Evolutionary conservation across 2,113 vertebrate species (phyloP).

Genomic region (Hoplias malabaricus): DNA sequence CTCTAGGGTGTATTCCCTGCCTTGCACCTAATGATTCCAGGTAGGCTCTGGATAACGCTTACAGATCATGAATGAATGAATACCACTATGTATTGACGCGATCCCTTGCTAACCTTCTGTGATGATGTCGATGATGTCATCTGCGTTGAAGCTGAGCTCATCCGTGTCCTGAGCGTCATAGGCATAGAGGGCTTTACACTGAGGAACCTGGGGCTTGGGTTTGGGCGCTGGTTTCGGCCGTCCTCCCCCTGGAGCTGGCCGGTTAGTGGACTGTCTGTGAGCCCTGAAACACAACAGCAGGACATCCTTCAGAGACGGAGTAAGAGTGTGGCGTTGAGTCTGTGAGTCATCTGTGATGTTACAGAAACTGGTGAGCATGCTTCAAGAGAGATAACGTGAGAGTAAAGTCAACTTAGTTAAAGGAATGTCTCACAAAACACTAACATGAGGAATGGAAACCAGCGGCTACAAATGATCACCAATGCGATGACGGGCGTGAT

Average conservation of each 20-base stretch:
- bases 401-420: conserved; percentile 14
- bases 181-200: conserved; percentile 93
- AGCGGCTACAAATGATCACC: background rate
- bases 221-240: conserved; percentile 94
- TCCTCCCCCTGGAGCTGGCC: conserved; percentile 87
- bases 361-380: conserved; percentile 36
- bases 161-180: conserved; percentile 98
- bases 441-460: background rate
- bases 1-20: too few species aligned
- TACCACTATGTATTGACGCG: too few species aligned
- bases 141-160: conserved; percentile 97
- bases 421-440: background rate
- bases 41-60: too few species aligned
- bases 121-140: conserved; percentile 91
- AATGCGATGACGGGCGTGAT: background rate
- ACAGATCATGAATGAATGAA: too few species aligned
- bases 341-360: background rate
- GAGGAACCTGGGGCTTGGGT: conserved; percentile 94
- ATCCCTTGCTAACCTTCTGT: conserved; percentile 88
- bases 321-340: background rate
- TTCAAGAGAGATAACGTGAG: background rate
- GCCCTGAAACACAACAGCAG: conserved; percentile 66
- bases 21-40: too few species aligned
- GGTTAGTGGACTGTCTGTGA: conserved; percentile 81
- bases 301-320: background rate